These are phyloP conservation scores for Lynx canadensis DNA, from an alignment of 2,113 vertebrate species.

Conservation along the genomic window DNA sequence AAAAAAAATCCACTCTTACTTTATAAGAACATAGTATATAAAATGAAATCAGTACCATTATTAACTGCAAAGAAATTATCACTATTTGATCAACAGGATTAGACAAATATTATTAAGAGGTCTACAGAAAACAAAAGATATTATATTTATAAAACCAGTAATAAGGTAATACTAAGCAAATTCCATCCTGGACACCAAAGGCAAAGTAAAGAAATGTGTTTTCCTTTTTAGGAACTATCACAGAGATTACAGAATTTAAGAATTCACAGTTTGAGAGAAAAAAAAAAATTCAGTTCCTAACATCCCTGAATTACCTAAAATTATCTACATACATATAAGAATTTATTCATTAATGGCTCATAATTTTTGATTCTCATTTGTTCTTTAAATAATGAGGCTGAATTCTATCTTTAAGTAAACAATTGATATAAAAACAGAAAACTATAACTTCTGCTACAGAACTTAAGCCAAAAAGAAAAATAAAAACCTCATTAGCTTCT, in stretches of 20 bases:
- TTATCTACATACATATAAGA: neutral
- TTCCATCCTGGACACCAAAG: conserved; percentile 14
- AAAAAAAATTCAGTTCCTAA: neutral
- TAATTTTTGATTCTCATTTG: conserved; percentile 37
- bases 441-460: neutral
- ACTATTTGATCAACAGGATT: neutral
- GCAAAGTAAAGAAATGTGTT: conserved; percentile 40
- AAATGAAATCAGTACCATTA: conserved; percentile 39
- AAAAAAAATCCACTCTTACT: conserved; percentile 30
- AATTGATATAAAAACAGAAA: conserved; percentile 23
- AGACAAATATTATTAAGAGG: neutral
- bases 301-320: neutral
- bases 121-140: neutral
- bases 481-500: neutral
- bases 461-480: neutral
- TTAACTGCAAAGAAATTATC: conserved; percentile 13
- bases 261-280: neutral
- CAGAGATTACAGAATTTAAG: conserved; percentile 19
- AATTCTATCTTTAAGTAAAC: conserved; percentile 43
- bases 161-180: conserved; percentile 26
- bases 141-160: neutral
- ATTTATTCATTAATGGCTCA: neutral
- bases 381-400: conserved; percentile 31
- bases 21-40: neutral
- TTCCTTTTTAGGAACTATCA: neutral